These are phyloP conservation scores for Oreonectes daqikongensis DNA, from an alignment of 2,797 vertebrate species.

Conservation along the genomic window DNA sequence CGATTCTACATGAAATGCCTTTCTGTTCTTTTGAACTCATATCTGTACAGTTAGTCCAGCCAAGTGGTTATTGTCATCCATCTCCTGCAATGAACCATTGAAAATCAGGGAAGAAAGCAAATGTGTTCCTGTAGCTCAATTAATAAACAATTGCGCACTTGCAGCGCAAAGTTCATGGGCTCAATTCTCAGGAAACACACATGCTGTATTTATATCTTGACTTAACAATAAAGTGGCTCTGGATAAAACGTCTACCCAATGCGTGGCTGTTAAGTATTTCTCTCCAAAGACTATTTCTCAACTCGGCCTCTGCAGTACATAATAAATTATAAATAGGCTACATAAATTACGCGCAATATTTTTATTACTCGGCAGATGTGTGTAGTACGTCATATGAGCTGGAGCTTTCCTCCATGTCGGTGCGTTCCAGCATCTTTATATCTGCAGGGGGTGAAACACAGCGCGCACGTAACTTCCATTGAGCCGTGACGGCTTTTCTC, in stretches of 20 bases:
- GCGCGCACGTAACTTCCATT: neutral
- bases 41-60: neutral
- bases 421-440: neutral
- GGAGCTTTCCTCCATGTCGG: neutral
- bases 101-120: no score
- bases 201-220: no score
- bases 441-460: conserved; percentile 7
- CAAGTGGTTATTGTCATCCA: neutral
- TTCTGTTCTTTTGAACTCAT: neutral
- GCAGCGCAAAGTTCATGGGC: no score
- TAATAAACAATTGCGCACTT: no score
- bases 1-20: neutral
- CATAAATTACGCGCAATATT: conserved; percentile 6
- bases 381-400: conserved; percentile 41
- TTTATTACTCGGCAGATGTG: conserved; percentile 37
- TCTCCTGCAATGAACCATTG: neutral
- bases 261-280: neutral
- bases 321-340: neutral
- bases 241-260: neutral
- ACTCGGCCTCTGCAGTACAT: neutral
- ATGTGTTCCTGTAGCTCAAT: no score
- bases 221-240: no score
- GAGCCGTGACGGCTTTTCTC: conserved; percentile 2
- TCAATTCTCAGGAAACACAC: no score
- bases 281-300: neutral